Evolutionary conservation across 2,113 vertebrate species (phyloP), one percentile per base, ranked within the genome.

Genomic region (Rynchops niger): DNA sequence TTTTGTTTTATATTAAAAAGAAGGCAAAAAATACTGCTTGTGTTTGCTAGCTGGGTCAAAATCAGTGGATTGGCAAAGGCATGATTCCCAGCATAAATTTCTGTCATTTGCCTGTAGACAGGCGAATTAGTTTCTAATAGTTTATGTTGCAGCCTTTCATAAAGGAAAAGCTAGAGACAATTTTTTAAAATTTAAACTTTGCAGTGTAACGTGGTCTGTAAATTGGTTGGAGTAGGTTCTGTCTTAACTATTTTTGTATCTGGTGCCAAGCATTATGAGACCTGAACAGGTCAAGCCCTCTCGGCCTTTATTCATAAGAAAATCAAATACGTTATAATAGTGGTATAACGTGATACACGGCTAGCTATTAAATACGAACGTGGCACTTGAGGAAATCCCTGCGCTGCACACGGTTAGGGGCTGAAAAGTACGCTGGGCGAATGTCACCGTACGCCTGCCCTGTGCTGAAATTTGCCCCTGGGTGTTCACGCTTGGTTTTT

Each of bases 381-480:
- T 8, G 4, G 1, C 5, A 3, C 21, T 30, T 43, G 11, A 49
- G 82, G 65, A 87, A 47, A 65, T 85, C 82, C 43, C 42, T n/a
- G 43, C 25, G 52, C 59, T 20, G 25, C 50, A 9, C 38, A 6
- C 0, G 0, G 38, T 32, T 27, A 36, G 0, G 4, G 59, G 47
- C 62, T 91, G 83, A 61, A 17, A 81, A 58, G 5, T 17, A 6
- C 2, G 15, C 69, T 55, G 73, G 69, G 59, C 63, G 79, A 36
- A 78, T 12, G 17, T 73, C 32, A 4, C 82, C 30, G 3, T 49
- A 4, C 4, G 16, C 15, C 63, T 77, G 52, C n/a, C 62, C 58
- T 13, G 15, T 5, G 38, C 56, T 89, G 45, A 5, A 3, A 0
- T 73, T 78, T 69, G 40, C 63, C 88, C 45, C 17, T 3, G 5